Conservation (phyloP, 2,888 invertebrate species). For the Philaethria dido region DNA sequence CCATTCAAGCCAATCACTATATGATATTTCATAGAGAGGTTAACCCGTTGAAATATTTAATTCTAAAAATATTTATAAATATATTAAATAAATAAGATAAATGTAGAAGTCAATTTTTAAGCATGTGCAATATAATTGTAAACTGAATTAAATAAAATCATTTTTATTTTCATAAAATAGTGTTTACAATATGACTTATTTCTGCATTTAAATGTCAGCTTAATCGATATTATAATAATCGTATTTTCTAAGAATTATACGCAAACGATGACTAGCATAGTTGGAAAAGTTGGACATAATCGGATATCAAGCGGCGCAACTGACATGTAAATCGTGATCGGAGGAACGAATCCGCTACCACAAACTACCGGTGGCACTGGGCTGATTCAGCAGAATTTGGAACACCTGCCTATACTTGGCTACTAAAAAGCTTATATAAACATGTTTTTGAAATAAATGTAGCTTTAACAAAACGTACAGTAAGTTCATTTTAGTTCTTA, state of each 20-base stretch:
- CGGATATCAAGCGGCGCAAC: constrained; percentile 80
- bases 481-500: constrained; percentile 7
- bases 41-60: constrained; percentile 20
- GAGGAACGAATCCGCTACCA: constrained; percentile 75
- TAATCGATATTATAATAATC: constrained; percentile 65
- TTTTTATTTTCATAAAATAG: background rate
- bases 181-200: constrained; percentile 30
- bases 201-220: constrained; percentile 35
- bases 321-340: constrained; percentile 83
- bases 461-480: background rate
- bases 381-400: constrained; percentile 74
- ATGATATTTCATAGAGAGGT: constrained; percentile 30
- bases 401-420: constrained; percentile 66
- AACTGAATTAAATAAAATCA: too few relatives aligned
- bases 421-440: constrained; percentile 28
- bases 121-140: too few relatives aligned
- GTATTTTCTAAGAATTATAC: constrained; percentile 61
- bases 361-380: constrained; percentile 79
- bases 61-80: background rate
- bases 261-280: constrained; percentile 65
- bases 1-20: constrained; percentile 38
- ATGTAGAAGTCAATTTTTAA: too few relatives aligned
- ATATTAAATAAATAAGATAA: background rate
- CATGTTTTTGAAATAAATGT: constrained; percentile 20
- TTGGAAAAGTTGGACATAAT: constrained; percentile 57